These are phyloP conservation scores for Pterois miles DNA, from an alignment of 2,797 vertebrate genomes.

Conservation along the genomic window DNA sequence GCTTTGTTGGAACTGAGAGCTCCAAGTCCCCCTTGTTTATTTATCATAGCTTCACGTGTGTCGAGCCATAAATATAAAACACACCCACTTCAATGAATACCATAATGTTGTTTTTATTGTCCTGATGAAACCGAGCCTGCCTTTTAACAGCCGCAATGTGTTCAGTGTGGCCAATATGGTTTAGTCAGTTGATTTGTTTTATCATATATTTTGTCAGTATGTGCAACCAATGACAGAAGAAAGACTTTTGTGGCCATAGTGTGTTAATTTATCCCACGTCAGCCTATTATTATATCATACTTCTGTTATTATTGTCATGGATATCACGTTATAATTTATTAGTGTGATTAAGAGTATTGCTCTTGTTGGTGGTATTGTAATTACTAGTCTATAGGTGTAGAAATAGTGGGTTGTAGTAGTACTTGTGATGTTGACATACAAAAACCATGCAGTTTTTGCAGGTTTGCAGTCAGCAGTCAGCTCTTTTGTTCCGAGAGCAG, in stretches of 20 bases:
- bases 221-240: background rate
- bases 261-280: background rate
- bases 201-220: background rate
- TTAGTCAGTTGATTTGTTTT: background rate
- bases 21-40: conserved; percentile 38
- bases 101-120: background rate
- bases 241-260: background rate
- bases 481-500: conserved; percentile 87
- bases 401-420: background rate
- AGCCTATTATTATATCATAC: background rate
- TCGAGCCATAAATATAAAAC: conserved; percentile 52
- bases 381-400: background rate
- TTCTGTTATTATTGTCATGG: background rate
- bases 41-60: conserved; percentile 56
- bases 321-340: background rate
- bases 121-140: background rate
- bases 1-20: conserved; percentile 54
- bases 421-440: conserved; percentile 15
- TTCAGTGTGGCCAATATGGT: background rate
- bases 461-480: conserved; percentile 60
- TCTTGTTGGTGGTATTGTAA: background rate
- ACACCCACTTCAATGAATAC: background rate
- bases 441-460: conserved; percentile 35
- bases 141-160: background rate
- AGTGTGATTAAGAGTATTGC: background rate